Percentiles rank a stretch among this genome's conserved stretches.
phyloP scores from a whole-genome alignment of 2,888 invertebrate species.

The Zaprionus lineosus region DNA sequence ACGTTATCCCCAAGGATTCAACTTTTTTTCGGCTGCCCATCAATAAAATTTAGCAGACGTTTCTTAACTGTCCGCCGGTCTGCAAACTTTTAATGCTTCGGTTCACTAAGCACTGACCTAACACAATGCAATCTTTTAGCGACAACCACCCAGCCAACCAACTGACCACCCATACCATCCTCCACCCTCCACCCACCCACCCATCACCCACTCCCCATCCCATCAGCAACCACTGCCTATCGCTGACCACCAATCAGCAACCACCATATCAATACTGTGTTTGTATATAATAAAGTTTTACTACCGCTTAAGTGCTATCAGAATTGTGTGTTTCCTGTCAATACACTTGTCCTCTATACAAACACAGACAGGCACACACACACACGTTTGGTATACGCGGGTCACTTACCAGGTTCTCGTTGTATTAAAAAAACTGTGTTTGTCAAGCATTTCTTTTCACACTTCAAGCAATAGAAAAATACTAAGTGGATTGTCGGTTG shows the following conservation, averaged over 20 bases:
- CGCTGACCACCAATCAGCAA: too few species aligned
- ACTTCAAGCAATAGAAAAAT: too few species aligned
- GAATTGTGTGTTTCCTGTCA: slow-evolving; percentile 53
- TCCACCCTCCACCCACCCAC: too few species aligned
- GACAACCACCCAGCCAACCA: too few species aligned
- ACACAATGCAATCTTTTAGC: not conserved
- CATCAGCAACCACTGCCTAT: too few species aligned
- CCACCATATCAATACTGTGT: too few species aligned
- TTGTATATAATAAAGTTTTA: slow-evolving; percentile 31
- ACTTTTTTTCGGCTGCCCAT: slow-evolving; percentile 33
- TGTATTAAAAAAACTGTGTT: not conserved
- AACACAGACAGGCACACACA: not conserved
- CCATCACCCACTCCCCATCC: too few species aligned
- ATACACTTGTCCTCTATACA: slow-evolving; percentile 23
- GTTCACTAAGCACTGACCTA: slow-evolving; percentile 5
- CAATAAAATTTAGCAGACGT: slow-evolving; percentile 63
- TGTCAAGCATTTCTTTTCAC: too few species aligned
- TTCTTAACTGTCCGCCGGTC: slow-evolving; percentile 38
- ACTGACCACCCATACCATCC: too few species aligned
- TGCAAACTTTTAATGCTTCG: slow-evolving; percentile 38
- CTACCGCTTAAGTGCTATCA: slow-evolving; percentile 31
- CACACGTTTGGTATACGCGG: not conserved
- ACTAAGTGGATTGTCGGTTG: too few species aligned
- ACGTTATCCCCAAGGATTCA: not conserved
- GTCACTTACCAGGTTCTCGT: not conserved